phyloP scores from a whole-genome alignment of 1,140 invertebrate species.

The Myzus persicae region DNA sequence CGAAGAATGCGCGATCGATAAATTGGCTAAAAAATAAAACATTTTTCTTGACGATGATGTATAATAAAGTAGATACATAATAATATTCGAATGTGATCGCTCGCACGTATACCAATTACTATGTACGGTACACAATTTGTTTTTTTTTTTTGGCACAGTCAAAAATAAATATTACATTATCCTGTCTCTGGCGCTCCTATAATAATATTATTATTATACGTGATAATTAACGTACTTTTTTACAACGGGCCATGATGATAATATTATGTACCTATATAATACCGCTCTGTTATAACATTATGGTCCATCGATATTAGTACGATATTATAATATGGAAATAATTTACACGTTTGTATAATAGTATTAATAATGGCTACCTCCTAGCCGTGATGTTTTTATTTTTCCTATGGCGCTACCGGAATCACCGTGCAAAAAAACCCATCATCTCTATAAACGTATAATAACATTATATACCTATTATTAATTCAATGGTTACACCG shows the following conservation, averaged over 20 bases:
- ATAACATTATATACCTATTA: not conserved
- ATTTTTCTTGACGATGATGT: not conserved
- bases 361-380: not conserved
- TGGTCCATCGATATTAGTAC: not conserved
- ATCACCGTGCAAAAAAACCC: not conserved
- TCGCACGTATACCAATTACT: not conserved
- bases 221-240: too few species aligned
- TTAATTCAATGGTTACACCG: not conserved
- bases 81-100: not conserved
- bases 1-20: not conserved
- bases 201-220: not conserved
- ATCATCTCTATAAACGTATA: not conserved
- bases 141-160: not conserved
- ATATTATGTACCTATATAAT: not conserved
- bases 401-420: not conserved
- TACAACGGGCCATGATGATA: not conserved
- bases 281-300: not conserved
- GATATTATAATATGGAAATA: conserved; percentile 6
- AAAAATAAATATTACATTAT: not conserved
- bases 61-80: not conserved
- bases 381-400: not conserved
- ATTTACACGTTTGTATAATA: not conserved
- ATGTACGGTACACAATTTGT: not conserved
- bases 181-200: not conserved
- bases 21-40: not conserved